phyloP scores from a whole-genome alignment of 2,113 vertebrate species.

The Empidonax traillii region DNA sequence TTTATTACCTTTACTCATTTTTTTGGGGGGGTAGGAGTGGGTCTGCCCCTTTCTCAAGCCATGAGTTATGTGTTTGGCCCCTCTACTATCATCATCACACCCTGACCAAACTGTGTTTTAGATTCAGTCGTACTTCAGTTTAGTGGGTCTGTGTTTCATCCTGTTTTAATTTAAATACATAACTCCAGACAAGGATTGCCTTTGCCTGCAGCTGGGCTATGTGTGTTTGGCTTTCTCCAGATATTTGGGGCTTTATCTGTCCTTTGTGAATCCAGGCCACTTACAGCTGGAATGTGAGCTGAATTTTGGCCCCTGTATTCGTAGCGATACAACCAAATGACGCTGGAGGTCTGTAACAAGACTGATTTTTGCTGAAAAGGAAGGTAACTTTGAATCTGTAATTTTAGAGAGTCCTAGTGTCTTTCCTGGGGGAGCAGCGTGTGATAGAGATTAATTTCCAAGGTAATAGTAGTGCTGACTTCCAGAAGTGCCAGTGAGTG shows the following conservation, averaged over 20 bases:
- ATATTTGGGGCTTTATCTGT: background rate
- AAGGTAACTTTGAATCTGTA: background rate
- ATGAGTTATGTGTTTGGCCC: background rate
- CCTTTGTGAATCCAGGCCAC: background rate
- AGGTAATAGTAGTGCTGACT: background rate
- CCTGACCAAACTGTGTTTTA: background rate
- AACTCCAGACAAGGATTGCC: background rate
- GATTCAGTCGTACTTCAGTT: background rate
- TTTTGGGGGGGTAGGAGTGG: background rate
- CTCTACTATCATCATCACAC: background rate
- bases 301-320: background rate
- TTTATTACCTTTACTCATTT: background rate
- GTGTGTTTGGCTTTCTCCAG: background rate
- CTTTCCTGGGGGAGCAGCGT: background rate
- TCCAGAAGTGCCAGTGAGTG: background rate
- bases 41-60: background rate
- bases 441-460: background rate
- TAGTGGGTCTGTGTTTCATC: background rate
- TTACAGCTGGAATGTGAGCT: background rate
- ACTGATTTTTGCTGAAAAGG: background rate
- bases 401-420: background rate
- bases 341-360: background rate
- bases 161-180: background rate
- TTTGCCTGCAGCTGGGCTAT: background rate
- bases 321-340: background rate